A percentile compares a stretch with the other conserved stretches of the same genome.
Evolutionary conservation across 2,888 invertebrate genomes (phyloP).

Genomic region (Volucella inanis): DNA sequence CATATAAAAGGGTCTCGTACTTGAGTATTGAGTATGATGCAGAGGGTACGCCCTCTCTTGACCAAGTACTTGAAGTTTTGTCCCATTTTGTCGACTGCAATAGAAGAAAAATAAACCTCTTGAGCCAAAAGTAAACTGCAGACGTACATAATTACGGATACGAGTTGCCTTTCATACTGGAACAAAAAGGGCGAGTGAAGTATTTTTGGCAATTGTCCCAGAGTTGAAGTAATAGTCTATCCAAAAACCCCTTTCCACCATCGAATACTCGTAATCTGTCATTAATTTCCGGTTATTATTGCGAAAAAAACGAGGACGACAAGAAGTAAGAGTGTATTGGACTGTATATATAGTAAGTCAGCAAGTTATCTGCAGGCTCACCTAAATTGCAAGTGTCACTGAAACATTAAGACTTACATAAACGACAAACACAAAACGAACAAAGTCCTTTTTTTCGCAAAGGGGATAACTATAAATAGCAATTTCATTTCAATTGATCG

Average conservation of each 20-base stretch:
- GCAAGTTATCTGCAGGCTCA: constrained; percentile 67
- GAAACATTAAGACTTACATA: constrained; percentile 46
- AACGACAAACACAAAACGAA: constrained; percentile 11
- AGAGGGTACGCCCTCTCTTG: constrained; percentile 55
- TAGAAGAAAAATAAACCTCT: constrained; percentile 33
- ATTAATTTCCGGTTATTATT: constrained; percentile 70
- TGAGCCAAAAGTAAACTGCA: constrained; percentile 66
- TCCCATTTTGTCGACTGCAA: constrained; percentile 46
- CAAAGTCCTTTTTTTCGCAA: constrained; percentile 30
- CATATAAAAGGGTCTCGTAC: constrained; percentile 62
- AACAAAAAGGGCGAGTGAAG: not conserved
- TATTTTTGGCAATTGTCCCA: constrained; percentile 53
- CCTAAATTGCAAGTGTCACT: constrained; percentile 66
- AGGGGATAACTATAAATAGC: constrained; percentile 70
- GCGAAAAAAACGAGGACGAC: no score
- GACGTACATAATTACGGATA: constrained; percentile 67
- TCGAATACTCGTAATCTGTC: constrained; percentile 58
- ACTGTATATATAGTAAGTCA: constrained; percentile 35
- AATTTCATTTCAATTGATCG: constrained; percentile 74
- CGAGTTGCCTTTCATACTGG: not conserved
- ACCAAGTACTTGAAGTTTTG: constrained; percentile 65
- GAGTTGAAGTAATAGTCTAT: not conserved
- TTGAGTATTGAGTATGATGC: constrained; percentile 60
- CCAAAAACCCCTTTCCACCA: constrained; percentile 28
- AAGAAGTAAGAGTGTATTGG: not conserved